Conservation (phyloP, 2,888 invertebrate genomes). For the Julus scanicus region DNA sequence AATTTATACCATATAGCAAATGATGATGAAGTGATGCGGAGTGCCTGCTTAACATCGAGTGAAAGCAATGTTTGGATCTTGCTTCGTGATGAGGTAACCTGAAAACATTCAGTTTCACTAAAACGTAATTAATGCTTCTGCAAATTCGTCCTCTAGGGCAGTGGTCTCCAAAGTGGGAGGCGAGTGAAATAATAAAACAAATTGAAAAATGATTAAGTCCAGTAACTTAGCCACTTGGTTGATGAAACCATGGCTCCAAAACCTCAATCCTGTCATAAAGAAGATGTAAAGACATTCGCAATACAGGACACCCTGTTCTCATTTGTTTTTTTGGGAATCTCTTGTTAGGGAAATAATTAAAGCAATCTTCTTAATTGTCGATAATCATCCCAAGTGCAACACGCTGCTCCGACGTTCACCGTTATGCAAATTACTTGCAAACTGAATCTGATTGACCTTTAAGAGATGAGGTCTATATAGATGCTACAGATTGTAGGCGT, state of each 20-base stretch:
- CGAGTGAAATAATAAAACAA: too few relatives aligned
- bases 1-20: background rate
- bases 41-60: conserved; percentile 1
- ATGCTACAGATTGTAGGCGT: too few relatives aligned
- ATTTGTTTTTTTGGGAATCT: background rate
- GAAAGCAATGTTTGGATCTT: background rate
- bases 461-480: background rate
- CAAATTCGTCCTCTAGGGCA: too few relatives aligned
- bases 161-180: too few relatives aligned
- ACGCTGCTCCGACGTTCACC: background rate
- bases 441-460: background rate
- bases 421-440: background rate
- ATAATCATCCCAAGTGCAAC: background rate
- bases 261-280: too few relatives aligned
- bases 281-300: too few relatives aligned
- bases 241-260: too few relatives aligned
- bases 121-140: too few relatives aligned
- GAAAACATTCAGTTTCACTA: background rate
- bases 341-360: background rate
- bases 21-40: background rate
- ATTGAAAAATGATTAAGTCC: too few relatives aligned
- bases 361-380: background rate
- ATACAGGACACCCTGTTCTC: too few relatives aligned
- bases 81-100: background rate
- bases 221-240: too few relatives aligned